Conservation (phyloP, 2,888 invertebrate species). For the Hydraecia micacea region DNA sequence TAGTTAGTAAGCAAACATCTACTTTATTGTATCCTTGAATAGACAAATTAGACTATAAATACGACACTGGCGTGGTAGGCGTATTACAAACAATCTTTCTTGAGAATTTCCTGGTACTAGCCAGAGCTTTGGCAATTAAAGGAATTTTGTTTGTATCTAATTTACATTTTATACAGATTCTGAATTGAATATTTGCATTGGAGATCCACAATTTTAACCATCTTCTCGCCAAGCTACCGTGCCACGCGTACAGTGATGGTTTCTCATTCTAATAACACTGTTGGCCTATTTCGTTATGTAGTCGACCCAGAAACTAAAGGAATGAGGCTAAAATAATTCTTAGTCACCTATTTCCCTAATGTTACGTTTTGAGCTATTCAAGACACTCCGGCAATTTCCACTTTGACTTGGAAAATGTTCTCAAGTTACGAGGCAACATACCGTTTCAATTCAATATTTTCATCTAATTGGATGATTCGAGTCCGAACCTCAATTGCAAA, state of each 20-base stretch:
- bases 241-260: slow-evolving; percentile 5
- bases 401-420: slow-evolving; percentile 17
- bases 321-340: slow-evolving; percentile 36
- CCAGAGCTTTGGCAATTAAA: slow-evolving; percentile 4
- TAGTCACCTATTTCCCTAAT: slow-evolving; percentile 21
- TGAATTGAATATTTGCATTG: not conserved
- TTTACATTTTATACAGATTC: slow-evolving; percentile 2
- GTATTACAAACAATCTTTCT: not conserved
- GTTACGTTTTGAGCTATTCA: slow-evolving; percentile 30
- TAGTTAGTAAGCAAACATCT: slow-evolving; percentile 76
- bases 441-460: slow-evolving; percentile 35
- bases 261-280: slow-evolving; percentile 14
- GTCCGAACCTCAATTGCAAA: slow-evolving; percentile 25
- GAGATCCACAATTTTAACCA: not conserved
- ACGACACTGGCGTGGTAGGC: not conserved
- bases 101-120: not conserved
- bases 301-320: slow-evolving; percentile 44
- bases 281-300: slow-evolving; percentile 34
- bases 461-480: slow-evolving; percentile 16
- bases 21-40: not conserved
- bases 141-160: not conserved
- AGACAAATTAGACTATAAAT: not conserved
- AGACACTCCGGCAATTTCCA: slow-evolving; percentile 11
- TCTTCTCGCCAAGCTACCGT: not conserved
- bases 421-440: slow-evolving; percentile 20